Percentiles rank a stretch among this genome's conserved stretches.
phyloP scores from a whole-genome alignment of 1,140 invertebrate genomes.

The Drosophila mauritiana region DNA sequence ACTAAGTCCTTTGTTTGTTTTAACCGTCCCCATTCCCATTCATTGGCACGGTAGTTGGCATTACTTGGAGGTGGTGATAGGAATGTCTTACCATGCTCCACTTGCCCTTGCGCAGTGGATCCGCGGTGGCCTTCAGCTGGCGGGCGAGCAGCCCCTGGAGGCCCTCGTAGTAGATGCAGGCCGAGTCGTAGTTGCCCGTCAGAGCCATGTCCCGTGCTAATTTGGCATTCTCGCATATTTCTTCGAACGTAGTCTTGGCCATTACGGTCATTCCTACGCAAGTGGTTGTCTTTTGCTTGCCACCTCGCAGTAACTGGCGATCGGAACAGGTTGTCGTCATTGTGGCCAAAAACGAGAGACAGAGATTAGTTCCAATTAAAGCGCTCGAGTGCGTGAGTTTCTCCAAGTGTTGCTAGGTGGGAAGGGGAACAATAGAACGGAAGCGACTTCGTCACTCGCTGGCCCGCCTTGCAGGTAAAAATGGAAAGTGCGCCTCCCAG shows the following conservation, averaged over 20 bases:
- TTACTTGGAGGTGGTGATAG: neutral
- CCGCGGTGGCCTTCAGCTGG: slow-evolving; percentile 90
- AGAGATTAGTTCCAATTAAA: slow-evolving; percentile 78
- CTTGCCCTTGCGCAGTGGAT: slow-evolving; percentile 91
- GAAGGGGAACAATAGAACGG: slow-evolving; percentile 73
- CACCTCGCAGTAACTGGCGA: slow-evolving; percentile 81
- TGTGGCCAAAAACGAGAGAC: slow-evolving; percentile 79
- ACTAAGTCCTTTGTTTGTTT: no score
- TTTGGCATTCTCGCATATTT: slow-evolving; percentile 96
- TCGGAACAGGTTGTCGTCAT: slow-evolving; percentile 76
- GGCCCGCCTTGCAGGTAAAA: slow-evolving; percentile 68
- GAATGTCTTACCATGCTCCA: slow-evolving; percentile 91
- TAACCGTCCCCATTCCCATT: no score
- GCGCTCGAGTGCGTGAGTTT: slow-evolving; percentile 70
- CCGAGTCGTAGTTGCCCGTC: slow-evolving; percentile 97
- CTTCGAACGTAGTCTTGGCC: slow-evolving; percentile 91
- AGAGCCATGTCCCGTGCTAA: slow-evolving; percentile 97
- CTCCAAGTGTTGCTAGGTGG: slow-evolving; percentile 19
- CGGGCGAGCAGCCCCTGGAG: slow-evolving; percentile 89
- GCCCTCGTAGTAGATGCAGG: slow-evolving; percentile 97
- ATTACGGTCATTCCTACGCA: slow-evolving; percentile 89
- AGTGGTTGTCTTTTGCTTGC: slow-evolving; percentile 84
- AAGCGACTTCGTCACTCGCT: slow-evolving; percentile 72
- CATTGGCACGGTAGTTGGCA: no score
- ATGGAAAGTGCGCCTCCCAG: slow-evolving; percentile 70